phyloP scores from a whole-genome alignment of 2,888 invertebrate species.

The Epirrhoe tristata region DNA sequence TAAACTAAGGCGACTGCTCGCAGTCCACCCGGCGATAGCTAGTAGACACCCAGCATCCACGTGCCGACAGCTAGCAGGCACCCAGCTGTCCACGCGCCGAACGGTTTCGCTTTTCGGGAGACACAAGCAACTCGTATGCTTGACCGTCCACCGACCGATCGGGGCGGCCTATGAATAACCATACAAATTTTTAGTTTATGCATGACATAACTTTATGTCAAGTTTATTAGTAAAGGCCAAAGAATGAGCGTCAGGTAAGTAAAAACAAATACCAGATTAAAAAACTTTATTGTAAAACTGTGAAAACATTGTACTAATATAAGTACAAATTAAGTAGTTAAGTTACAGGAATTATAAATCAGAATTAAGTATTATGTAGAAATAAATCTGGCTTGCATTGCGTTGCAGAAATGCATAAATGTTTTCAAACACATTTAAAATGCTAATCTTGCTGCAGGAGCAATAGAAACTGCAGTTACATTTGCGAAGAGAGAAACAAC shows the following conservation, averaged over 20 bases:
- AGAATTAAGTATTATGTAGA: constrained; percentile 15
- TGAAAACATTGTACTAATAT: constrained; percentile 50
- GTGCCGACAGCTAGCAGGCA: too few relatives aligned
- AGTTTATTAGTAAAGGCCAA: background rate
- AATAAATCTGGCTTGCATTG: constrained; percentile 4
- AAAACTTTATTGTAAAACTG: constrained; percentile 56
- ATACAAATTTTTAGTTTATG: too few relatives aligned
- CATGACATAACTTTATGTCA: too few relatives aligned
- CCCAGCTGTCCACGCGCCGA: too few relatives aligned
- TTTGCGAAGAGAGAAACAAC: background rate
- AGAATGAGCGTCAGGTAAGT: constrained; percentile 21
- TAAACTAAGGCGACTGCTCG: too few relatives aligned
- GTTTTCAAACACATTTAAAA: constrained; percentile 5
- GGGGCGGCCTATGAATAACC: too few relatives aligned
- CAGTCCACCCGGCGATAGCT: too few relatives aligned
- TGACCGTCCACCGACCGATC: too few relatives aligned
- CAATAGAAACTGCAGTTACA: constrained; percentile 4
- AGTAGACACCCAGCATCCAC: too few relatives aligned
- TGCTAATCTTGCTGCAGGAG: constrained; percentile 1
- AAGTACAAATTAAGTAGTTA: constrained; percentile 38
- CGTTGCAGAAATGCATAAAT: constrained; percentile 9
- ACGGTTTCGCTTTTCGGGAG: too few relatives aligned
- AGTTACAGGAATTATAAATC: constrained; percentile 19
- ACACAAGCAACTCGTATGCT: too few relatives aligned
- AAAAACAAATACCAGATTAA: constrained; percentile 33